Evolutionary conservation across 2,888 invertebrate species (phyloP), one percentile per base, ranked within the genome.

Genomic region (Bombylius discolor): DNA sequence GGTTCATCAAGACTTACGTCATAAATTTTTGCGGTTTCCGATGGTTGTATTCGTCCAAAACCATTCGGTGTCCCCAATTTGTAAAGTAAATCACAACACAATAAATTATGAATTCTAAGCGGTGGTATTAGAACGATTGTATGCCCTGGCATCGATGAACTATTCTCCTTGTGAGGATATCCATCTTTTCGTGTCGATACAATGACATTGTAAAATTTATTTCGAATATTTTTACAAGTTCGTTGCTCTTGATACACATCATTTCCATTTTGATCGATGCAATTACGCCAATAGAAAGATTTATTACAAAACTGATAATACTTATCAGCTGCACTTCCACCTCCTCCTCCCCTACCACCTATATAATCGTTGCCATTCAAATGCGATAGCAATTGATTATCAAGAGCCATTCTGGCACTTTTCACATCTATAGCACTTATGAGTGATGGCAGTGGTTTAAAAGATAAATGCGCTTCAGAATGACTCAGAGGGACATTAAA

Each of bases 101-200:
- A 79, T 58, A 97, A 79, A 78, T 97, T 98, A 61, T 85, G 83
- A 5, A 97, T 70, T 14, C 87, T 80, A 23, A 98, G 77, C 1
- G 93, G 91, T 34, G 96, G 89, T 62, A 90, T 76, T 49, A 99
- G 76, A 4, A 84, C 82, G 59, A 98, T 84, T 14, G 86, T 84
- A 73, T 98, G 97, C 0, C 90, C 96, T 6, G 95, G 91, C 58
- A 71, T 57, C 51, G 60, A 60, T n/a, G 63, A 52, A 11, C 51
- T 46, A 34, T 55, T 62, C 60, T 91, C 81, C 52, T 79, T 70
- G 51, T 64, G 61, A 0, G 93, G 92, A 74, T 87, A 94, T 61
- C 84, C 84, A 68, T 93, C 89, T 58, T 89, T 81, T 56, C 83
- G 80, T 51, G 93, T 67, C 45, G 67, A 64, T 4, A 67, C 66